Evolutionary conservation across 2,888 invertebrate genomes (phyloP).

Genomic region (Tetramorium bicarinatum): DNA sequence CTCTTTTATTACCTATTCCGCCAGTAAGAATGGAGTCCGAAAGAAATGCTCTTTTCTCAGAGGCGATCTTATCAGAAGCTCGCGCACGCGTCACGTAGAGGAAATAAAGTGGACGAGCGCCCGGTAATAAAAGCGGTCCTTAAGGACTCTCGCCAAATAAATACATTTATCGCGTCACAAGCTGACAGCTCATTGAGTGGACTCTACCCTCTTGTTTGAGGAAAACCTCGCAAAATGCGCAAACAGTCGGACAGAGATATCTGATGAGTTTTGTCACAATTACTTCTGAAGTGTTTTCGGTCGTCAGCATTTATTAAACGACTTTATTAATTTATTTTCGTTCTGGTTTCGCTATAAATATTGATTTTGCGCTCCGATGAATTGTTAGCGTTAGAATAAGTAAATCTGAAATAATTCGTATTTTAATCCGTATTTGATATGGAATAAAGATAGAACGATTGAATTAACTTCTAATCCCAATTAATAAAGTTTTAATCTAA

Average conservation of each 20-base stretch:
- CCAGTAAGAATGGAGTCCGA: conserved; percentile 51
- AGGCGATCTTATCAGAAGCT: conserved; percentile 62
- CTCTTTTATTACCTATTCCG: conserved; percentile 68
- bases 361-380: neutral
- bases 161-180: conserved; percentile 75
- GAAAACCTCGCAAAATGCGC: conserved; percentile 35
- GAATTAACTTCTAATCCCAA: neutral
- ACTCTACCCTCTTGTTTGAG: conserved; percentile 40
- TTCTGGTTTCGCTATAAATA: neutral
- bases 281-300: conserved; percentile 17
- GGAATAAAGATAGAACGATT: neutral
- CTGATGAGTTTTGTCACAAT: conserved; percentile 8
- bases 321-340: conserved; percentile 9
- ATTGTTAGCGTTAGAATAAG: neutral
- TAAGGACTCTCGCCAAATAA: conserved; percentile 76
- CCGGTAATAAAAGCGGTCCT: conserved; percentile 78
- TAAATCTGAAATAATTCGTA: neutral
- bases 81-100: conserved; percentile 68
- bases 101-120: conserved; percentile 72
- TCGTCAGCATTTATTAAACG: neutral
- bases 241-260: neutral
- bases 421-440: conserved; percentile 6
- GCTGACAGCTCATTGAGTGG: conserved; percentile 62
- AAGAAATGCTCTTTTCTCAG: conserved; percentile 58
- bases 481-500: conserved; percentile 5